phyloP scores from a whole-genome alignment of 2,113 vertebrate species.

The Malurus cyaneus region DNA sequence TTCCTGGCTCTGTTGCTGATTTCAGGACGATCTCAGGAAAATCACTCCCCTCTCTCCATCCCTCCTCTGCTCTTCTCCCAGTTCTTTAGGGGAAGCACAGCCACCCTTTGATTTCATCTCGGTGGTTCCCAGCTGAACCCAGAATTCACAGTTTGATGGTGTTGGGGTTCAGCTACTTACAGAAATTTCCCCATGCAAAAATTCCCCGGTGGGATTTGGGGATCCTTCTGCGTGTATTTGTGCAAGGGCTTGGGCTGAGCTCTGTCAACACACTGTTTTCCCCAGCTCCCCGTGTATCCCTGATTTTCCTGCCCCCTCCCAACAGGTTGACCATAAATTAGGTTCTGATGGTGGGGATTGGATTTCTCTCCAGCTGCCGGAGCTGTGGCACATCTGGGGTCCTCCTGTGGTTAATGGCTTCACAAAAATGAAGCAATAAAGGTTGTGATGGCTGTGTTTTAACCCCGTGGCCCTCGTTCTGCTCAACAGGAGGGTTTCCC shows the following conservation, averaged over 20 bases:
- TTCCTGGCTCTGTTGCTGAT: neutral
- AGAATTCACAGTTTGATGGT: neutral
- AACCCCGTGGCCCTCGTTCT: constrained; percentile 67
- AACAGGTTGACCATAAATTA: constrained; percentile 64
- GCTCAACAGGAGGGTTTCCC: neutral
- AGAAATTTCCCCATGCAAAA: neutral
- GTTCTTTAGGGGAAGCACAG: neutral
- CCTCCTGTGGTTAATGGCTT: constrained; percentile 67
- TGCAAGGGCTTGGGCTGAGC: neutral
- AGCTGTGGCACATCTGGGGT: constrained; percentile 70
- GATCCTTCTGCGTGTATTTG: neutral
- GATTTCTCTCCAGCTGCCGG: constrained; percentile 59
- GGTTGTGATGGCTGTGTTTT: constrained; percentile 67
- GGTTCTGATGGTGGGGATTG: constrained; percentile 54
- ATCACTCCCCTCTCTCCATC: neutral
- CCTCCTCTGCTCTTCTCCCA: neutral
- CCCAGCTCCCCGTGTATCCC: neutral
- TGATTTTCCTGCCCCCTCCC: neutral
- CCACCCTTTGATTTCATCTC: neutral
- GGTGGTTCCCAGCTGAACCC: neutral
- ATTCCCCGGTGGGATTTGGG: accelerated
- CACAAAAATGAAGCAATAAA: constrained; percentile 69
- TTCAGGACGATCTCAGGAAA: neutral
- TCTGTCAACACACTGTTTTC: neutral
- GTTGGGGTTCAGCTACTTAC: neutral